A percentile compares a stretch with the other conserved stretches of the same genome.
Conservation (phyloP, 2,888 invertebrate species). For the Crioceris asparagi region DNA sequence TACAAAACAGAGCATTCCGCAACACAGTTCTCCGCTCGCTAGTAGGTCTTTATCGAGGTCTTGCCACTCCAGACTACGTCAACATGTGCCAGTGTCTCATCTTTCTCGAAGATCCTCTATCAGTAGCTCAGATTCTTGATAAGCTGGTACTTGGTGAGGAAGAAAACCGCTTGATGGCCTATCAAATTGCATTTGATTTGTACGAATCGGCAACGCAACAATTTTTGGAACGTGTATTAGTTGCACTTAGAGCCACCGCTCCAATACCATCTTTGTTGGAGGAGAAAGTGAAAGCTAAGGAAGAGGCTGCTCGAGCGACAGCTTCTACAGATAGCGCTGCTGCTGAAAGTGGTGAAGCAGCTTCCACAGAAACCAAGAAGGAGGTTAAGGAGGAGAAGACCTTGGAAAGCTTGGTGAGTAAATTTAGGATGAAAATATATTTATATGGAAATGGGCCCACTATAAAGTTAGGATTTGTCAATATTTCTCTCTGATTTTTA, state of each 20-base stretch:
- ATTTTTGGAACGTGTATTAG: constrained; percentile 78
- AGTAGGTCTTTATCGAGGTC: constrained; percentile 79
- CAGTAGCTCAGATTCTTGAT: constrained; percentile 88
- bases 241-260: constrained; percentile 70
- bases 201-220: constrained; percentile 99
- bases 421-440: constrained; percentile 6
- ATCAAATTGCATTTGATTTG: constrained; percentile 97
- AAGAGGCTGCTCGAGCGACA: constrained; percentile 40
- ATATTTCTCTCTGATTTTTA: no score
- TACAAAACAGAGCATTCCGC: constrained; percentile 89
- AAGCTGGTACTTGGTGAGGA: constrained; percentile 71
- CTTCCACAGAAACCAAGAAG: constrained; percentile 25
- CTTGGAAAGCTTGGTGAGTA: constrained; percentile 44
- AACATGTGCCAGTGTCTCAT: constrained; percentile 98
- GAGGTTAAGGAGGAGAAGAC: constrained; percentile 47
- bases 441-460: constrained; percentile 2
- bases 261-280: constrained; percentile 69
- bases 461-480: no score
- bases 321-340: constrained; percentile 34
- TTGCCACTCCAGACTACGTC: constrained; percentile 91
- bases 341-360: constrained; percentile 33
- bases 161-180: constrained; percentile 78
- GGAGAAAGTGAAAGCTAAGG: constrained; percentile 62
- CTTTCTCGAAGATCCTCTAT: constrained; percentile 86
- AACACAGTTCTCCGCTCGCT: constrained; percentile 81